phyloP scores from a whole-genome alignment of 2,888 invertebrate genomes.

The Trachelus troglodyta region DNA sequence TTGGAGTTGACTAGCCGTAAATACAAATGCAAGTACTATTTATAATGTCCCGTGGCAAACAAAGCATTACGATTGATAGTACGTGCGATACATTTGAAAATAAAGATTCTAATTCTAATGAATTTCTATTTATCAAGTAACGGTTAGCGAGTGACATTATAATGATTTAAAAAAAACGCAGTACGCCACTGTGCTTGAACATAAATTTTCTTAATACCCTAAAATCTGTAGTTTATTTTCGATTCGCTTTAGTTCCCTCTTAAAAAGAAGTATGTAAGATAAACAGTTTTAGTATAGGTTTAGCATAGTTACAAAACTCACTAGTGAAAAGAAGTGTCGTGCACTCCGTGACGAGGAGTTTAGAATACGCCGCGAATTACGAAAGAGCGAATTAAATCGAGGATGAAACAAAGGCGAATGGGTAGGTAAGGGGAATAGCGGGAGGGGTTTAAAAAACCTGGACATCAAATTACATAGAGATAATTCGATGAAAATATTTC shows the following conservation, averaged over 20 bases:
- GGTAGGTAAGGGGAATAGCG: too few relatives aligned
- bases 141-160: neutral
- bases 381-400: constrained; percentile 15
- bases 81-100: neutral
- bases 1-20: neutral
- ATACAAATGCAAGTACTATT: neutral
- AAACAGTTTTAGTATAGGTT: constrained; percentile 44
- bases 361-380: constrained; percentile 32
- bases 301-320: constrained; percentile 36
- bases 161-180: constrained; percentile 14
- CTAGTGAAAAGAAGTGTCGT: constrained; percentile 43
- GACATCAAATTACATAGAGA: constrained; percentile 41
- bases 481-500: constrained; percentile 36
- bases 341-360: constrained; percentile 49
- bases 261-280: constrained; percentile 63
- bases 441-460: constrained; percentile 21
- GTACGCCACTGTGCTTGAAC: constrained; percentile 49
- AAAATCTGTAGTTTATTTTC: constrained; percentile 25
- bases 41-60: neutral
- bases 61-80: neutral
- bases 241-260: constrained; percentile 42
- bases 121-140: too few relatives aligned
- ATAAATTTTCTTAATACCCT: constrained; percentile 15
- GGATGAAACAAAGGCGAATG: constrained; percentile 5
- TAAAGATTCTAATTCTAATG: neutral